These are phyloP conservation scores for Pyrrhia umbra DNA, from an alignment of 2,888 invertebrate species.

Conservation along the genomic window DNA sequence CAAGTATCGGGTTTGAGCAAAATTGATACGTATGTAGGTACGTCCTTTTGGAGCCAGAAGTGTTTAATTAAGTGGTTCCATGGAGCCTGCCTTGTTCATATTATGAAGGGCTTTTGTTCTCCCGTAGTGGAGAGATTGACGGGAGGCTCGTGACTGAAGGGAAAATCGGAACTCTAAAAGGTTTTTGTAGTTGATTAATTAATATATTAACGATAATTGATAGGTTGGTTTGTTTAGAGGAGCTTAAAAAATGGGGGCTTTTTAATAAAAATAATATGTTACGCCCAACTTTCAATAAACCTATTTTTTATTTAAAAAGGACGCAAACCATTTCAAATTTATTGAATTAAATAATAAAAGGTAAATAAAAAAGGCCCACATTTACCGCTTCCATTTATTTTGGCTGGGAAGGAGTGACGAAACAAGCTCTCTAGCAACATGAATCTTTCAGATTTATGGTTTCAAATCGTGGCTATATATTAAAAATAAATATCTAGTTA, in stretches of 20 bases:
- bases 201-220: constrained; percentile 14
- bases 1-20: constrained; percentile 14
- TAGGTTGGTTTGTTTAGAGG: not conserved
- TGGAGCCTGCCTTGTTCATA: constrained; percentile 28
- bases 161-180: constrained; percentile 6
- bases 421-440: not conserved
- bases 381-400: not conserved
- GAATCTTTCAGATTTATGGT: not conserved
- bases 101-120: constrained; percentile 49
- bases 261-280: not conserved
- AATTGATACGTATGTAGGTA: constrained; percentile 16
- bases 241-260: not conserved
- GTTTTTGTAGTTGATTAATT: constrained; percentile 27
- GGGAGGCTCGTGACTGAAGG: constrained; percentile 1
- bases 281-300: too few species aligned
- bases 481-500: too few species aligned
- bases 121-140: constrained; percentile 7
- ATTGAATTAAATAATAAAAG: too few species aligned
- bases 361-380: too few species aligned
- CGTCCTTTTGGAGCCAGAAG: constrained; percentile 28
- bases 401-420: too few species aligned
- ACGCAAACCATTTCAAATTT: too few species aligned
- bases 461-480: not conserved
- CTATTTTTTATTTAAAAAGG: too few species aligned
- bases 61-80: constrained; percentile 53